These are phyloP conservation scores for Carollia perspicillata DNA, from an alignment of 2,113 vertebrate genomes.

Conservation along the genomic window DNA sequence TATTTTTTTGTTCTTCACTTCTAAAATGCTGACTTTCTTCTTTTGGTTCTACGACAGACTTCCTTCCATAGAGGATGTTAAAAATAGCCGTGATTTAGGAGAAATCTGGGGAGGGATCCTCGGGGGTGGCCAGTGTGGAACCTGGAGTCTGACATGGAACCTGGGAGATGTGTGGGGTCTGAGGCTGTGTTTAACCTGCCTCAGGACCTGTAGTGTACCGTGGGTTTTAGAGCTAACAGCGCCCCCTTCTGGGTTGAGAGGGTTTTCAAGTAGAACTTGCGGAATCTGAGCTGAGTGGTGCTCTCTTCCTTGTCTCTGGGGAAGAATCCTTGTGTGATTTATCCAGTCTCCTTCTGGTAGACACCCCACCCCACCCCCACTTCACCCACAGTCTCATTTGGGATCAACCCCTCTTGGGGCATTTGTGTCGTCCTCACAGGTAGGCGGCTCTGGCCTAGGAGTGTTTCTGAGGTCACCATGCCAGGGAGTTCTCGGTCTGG, in stretches of 20 bases:
- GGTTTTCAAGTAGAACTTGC: not conserved
- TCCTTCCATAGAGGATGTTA: not conserved
- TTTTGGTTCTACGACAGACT: not conserved
- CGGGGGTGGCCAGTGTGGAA: too few relatives aligned
- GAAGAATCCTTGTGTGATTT: not conserved
- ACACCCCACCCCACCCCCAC: not conserved
- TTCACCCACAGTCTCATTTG: not conserved
- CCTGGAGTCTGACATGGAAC: too few relatives aligned
- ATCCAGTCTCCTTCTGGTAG: accelerated
- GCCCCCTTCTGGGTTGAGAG: constrained; percentile 10
- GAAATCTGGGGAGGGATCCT: not conserved
- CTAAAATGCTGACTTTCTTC: not conserved
- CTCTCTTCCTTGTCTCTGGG: not conserved
- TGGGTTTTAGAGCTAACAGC: constrained; percentile 39
- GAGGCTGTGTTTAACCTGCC: not conserved
- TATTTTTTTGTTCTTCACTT: not conserved
- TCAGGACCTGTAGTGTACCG: not conserved
- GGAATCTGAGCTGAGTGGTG: not conserved
- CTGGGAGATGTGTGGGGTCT: not conserved
- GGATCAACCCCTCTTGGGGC: not conserved
- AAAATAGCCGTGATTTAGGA: not conserved
- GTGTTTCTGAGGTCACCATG: not conserved
- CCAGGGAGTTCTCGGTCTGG: not conserved
- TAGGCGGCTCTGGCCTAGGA: not conserved
- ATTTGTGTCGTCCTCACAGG: accelerated